Conservation (phyloP, 2,888 invertebrate species). For the Cerastoderma edule region DNA sequence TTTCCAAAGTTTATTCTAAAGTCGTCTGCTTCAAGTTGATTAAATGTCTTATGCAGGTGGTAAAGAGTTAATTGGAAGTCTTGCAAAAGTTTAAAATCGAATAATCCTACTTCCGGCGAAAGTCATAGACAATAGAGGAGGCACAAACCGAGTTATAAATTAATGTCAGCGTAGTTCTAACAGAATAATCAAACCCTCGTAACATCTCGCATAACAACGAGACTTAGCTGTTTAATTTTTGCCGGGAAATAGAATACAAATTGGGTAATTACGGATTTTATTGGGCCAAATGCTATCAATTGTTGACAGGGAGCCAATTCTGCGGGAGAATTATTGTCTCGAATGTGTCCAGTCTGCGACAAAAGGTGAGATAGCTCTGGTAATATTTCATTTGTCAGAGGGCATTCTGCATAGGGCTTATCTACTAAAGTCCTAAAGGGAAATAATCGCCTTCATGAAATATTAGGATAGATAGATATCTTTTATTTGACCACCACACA, state of each 20-base stretch:
- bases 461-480: no score
- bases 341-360: slow-evolving; percentile 31
- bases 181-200: slow-evolving; percentile 24
- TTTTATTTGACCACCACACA: no score
- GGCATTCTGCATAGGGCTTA: no score
- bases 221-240: slow-evolving; percentile 30
- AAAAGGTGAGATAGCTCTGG: slow-evolving; percentile 50
- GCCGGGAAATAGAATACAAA: slow-evolving; percentile 48
- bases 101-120: no score
- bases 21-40: no score
- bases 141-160: slow-evolving; percentile 7
- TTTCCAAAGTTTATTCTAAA: no score
- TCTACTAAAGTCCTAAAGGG: no score
- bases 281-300: slow-evolving; percentile 50
- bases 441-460: no score
- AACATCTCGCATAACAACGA: slow-evolving; percentile 12
- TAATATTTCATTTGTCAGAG: slow-evolving; percentile 12
- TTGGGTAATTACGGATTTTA: slow-evolving; percentile 51
- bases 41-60: no score
- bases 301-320: slow-evolving; percentile 26
- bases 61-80: no score
- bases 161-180: slow-evolving; percentile 10
- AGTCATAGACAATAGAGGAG: background rate
- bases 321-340: slow-evolving; percentile 21
- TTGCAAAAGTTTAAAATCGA: no score